Evolutionary conservation across 2,113 vertebrate genomes (phyloP).

Genomic region (Daphoenositta chrysoptera): DNA sequence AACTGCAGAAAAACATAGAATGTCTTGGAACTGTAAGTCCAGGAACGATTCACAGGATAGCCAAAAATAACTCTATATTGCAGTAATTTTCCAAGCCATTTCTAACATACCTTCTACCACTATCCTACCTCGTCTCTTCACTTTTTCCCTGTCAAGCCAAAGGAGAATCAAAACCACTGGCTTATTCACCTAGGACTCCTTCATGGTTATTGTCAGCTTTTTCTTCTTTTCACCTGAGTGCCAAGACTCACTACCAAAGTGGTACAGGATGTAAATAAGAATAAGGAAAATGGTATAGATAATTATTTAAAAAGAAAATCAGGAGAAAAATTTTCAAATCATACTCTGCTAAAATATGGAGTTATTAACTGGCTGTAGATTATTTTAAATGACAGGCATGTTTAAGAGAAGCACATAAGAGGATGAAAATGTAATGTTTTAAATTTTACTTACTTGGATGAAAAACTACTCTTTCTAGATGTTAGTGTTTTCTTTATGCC

Average conservation of each 20-base stretch:
- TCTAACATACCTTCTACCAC: not conserved
- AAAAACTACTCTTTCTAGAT: not conserved
- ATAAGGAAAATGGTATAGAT: not conserved
- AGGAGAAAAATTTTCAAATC: not conserved
- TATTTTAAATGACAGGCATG: not conserved
- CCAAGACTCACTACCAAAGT: not conserved
- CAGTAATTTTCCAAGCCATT: not conserved
- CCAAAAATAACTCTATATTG: not conserved
- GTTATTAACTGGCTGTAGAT: not conserved
- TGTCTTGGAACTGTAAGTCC: not conserved
- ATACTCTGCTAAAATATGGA: not conserved
- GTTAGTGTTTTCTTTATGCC: not conserved
- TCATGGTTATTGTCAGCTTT: not conserved
- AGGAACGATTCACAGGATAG: not conserved
- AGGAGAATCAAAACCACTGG: not conserved
- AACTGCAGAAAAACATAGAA: not conserved
- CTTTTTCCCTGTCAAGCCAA: not conserved
- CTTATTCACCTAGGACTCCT: not conserved
- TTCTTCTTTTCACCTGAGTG: not conserved
- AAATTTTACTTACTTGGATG: not conserved
- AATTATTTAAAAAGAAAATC: not conserved
- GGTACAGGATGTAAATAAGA: not conserved
- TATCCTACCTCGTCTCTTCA: not conserved
- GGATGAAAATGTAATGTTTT: not conserved
- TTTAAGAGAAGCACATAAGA: not conserved